Evolutionary conservation across 2,888 invertebrate species (phyloP).

Genomic region (Horisme vitalbata): DNA sequence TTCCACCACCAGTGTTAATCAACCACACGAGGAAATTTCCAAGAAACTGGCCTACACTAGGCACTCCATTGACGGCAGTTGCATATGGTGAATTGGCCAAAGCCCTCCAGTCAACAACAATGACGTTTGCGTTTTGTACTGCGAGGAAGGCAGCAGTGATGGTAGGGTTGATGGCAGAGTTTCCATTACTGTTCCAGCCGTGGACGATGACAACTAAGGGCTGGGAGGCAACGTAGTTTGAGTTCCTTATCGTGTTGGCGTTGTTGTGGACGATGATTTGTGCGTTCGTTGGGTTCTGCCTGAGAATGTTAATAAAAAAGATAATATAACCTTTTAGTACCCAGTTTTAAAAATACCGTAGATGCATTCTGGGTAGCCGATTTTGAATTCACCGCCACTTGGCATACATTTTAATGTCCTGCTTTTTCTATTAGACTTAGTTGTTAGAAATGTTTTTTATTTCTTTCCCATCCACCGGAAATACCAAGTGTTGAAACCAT

Average conservation of each 20-base stretch:
- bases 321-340: too few relatives aligned
- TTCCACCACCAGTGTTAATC: conserved; percentile 57
- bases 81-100: conserved; percentile 49
- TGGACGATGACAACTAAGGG: conserved; percentile 58
- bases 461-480: too few relatives aligned
- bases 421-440: too few relatives aligned
- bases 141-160: conserved; percentile 56
- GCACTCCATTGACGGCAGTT: conserved; percentile 55
- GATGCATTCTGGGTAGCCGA: too few relatives aligned
- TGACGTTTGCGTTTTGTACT: conserved; percentile 59
- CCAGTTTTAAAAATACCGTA: too few relatives aligned
- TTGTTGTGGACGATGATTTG: conserved; percentile 57
- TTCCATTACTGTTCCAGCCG: conserved; percentile 61
- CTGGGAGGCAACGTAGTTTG: conserved; percentile 48
- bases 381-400: too few relatives aligned
- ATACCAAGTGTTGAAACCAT: too few relatives aligned
- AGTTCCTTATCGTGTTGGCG: conserved; percentile 47
- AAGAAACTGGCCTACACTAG: conserved; percentile 56
- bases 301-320: conserved; percentile 28
- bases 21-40: conserved; percentile 70
- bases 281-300: conserved; percentile 48
- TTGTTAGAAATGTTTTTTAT: too few relatives aligned
- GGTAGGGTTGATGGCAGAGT: conserved; percentile 48
- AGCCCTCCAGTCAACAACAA: conserved; percentile 66
- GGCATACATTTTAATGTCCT: too few relatives aligned